Evolutionary conservation across 2,113 vertebrate species (phyloP).

Genomic region (Pseudorasbora parva): DNA sequence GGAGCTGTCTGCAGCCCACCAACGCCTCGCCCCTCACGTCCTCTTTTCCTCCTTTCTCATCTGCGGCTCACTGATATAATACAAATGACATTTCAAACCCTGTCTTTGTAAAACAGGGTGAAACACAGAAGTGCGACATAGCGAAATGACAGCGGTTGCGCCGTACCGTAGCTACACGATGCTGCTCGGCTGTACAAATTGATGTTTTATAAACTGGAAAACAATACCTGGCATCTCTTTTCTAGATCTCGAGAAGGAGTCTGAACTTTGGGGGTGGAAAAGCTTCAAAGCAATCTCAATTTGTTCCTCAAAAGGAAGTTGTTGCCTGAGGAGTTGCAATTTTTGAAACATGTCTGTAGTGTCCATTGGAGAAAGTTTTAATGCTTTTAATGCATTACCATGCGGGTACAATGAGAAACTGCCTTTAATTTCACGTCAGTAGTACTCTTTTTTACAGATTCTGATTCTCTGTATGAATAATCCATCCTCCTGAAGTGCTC

Average conservation of each 20-base stretch:
- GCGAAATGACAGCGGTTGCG: slow-evolving; percentile 35
- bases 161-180: slow-evolving; percentile 48
- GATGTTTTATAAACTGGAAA: slow-evolving; percentile 44
- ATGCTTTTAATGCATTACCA: slow-evolving; percentile 42
- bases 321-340: neutral
- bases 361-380: slow-evolving; percentile 5
- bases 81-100: slow-evolving; percentile 45
- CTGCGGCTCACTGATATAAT: slow-evolving; percentile 41
- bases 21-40: slow-evolving; percentile 37
- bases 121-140: slow-evolving; percentile 31
- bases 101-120: slow-evolving; percentile 39
- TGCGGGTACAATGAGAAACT: slow-evolving; percentile 10
- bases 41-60: slow-evolving; percentile 30
- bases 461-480: slow-evolving; percentile 9
- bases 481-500: slow-evolving; percentile 1
- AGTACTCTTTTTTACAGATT: neutral
- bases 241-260: too few relatives aligned
- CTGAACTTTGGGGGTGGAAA: slow-evolving; percentile 28
- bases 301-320: slow-evolving; percentile 28
- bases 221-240: slow-evolving; percentile 20
- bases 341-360: neutral
- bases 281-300: slow-evolving; percentile 26
- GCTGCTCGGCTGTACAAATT: slow-evolving; percentile 51
- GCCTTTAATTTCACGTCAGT: neutral
- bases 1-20: slow-evolving; percentile 47